Conservation (phyloP, 1,140 invertebrate genomes). For the Papilio polyxenes region DNA sequence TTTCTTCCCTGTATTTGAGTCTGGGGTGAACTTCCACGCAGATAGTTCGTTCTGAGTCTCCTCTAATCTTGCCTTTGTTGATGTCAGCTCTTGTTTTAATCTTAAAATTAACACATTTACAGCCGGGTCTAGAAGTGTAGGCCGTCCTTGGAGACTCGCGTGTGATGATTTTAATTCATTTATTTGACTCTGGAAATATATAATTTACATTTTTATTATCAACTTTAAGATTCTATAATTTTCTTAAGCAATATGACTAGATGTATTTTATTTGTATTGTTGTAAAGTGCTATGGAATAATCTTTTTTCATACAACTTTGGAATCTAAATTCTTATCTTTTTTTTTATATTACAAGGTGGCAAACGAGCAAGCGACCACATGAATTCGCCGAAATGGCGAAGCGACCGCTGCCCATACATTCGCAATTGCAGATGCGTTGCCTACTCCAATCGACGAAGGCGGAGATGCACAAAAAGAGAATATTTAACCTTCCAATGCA, state of each 20-base stretch:
- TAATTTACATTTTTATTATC: conserved; percentile 17
- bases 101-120: conserved; percentile 96
- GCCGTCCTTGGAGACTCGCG: conserved; percentile 87
- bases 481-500: too few relatives aligned
- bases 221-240: neutral
- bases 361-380: too few relatives aligned
- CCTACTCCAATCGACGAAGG: too few relatives aligned
- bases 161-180: conserved; percentile 93
- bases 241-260: neutral
- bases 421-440: too few relatives aligned
- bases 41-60: conserved; percentile 98
- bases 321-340: too few relatives aligned
- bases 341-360: too few relatives aligned
- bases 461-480: too few relatives aligned
- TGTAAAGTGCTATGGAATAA: too few relatives aligned
- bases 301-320: too few relatives aligned
- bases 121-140: conserved; percentile 95
- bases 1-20: conserved; percentile 98
- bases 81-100: conserved; percentile 94
- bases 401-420: too few relatives aligned
- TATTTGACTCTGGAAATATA: conserved; percentile 90
- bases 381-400: too few relatives aligned
- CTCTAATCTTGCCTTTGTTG: conserved; percentile 94
- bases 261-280: too few relatives aligned
- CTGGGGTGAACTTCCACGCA: conserved; percentile 99